Evolutionary conservation across 2,797 vertebrate species (phyloP).

Genomic region (Mormyrops boulengeri): DNA sequence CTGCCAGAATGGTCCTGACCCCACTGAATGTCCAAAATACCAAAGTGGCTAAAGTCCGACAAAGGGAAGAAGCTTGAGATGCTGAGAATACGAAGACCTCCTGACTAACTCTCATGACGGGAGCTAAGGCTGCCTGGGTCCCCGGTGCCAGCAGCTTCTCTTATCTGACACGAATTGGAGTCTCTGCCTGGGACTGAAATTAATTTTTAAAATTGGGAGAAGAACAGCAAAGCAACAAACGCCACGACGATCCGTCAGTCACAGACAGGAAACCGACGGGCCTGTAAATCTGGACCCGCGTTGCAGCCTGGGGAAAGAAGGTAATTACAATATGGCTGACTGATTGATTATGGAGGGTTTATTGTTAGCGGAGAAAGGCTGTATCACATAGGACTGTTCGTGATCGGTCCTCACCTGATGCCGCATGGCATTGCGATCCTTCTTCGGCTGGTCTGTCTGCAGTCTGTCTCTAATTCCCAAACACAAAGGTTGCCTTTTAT

Average conservation of each 20-base stretch:
- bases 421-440: not conserved
- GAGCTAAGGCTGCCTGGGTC: conserved; percentile 5
- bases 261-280: conserved; percentile 18
- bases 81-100: conserved; percentile 11
- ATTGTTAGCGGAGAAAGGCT: conserved; percentile 7
- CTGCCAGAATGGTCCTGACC: not conserved
- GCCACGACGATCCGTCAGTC: conserved; percentile 11
- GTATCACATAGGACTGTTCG: not conserved
- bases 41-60: not conserved
- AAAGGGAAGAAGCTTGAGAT: not conserved
- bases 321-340: conserved; percentile 26
- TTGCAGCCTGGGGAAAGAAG: conserved; percentile 17
- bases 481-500: not conserved
- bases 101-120: not conserved
- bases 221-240: conserved; percentile 18
- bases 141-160: conserved; percentile 6
- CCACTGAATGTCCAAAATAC: not conserved
- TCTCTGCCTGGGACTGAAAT: conserved; percentile 23
- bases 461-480: not conserved
- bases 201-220: conserved; percentile 23
- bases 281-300: conserved; percentile 20
- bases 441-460: not conserved
- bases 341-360: conserved; percentile 23
- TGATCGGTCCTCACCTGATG: not conserved
- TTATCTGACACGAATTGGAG: conserved; percentile 23